phyloP scores from a whole-genome alignment of 2,888 invertebrate genomes.

The Pachymerium ferrugineum region DNA sequence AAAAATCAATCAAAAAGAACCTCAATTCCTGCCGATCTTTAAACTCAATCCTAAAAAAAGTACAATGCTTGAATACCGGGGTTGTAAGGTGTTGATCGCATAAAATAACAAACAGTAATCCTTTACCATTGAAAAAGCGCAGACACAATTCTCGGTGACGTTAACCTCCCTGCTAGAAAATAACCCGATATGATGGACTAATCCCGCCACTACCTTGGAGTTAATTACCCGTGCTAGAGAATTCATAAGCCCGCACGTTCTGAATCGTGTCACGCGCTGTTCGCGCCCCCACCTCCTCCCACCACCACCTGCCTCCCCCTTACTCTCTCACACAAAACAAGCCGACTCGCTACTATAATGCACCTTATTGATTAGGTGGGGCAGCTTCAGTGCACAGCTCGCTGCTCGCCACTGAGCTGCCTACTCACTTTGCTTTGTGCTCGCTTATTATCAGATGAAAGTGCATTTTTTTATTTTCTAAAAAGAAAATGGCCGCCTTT shows the following conservation, averaged over 20 bases:
- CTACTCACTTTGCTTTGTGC: not conserved
- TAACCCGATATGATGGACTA: constrained; percentile 18
- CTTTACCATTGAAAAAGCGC: not conserved
- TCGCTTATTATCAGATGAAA: not conserved
- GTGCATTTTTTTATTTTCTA: not conserved
- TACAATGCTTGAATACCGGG: not conserved
- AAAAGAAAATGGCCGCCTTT: not conserved
- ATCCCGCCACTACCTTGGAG: constrained; percentile 13
- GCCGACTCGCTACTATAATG: constrained; percentile 17
- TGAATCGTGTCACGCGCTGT: constrained; percentile 17
- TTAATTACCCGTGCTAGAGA: constrained; percentile 18
- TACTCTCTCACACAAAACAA: not conserved
- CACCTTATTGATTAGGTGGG: constrained; percentile 17
- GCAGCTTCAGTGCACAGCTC: constrained; percentile 2
- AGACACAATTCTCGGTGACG: not conserved
- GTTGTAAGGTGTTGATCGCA: not conserved
- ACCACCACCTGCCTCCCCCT: not conserved
- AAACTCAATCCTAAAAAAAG: not conserved
- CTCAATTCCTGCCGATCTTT: not conserved
- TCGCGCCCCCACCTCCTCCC: not conserved
- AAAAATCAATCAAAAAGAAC: not conserved
- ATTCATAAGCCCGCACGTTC: constrained; percentile 14
- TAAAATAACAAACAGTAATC: constrained; percentile 7
- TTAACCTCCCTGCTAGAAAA: constrained; percentile 10
- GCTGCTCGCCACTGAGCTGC: not conserved